A percentile compares a stretch with the other conserved stretches of the same genome.
Evolutionary conservation across 2,888 invertebrate genomes (phyloP).

Genomic region (Hoplodrina blanda): DNA sequence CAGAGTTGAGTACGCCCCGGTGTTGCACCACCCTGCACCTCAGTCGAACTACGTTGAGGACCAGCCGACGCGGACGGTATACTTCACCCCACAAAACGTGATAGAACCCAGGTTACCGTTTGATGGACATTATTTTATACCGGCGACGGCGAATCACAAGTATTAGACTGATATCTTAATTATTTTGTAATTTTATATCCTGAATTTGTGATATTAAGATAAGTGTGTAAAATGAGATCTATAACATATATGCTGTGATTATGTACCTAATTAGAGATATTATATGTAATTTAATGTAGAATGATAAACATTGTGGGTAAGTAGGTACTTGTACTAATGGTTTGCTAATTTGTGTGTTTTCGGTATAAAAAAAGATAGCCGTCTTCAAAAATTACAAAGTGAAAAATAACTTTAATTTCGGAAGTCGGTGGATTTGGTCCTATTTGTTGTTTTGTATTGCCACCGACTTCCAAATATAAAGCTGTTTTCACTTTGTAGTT

Average conservation of each 20-base stretch:
- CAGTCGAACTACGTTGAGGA: conserved; percentile 51
- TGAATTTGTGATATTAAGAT: conserved; percentile 62
- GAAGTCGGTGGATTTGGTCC: too few relatives aligned
- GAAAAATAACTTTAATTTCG: too few relatives aligned
- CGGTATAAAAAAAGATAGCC: background rate
- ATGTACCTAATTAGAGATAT: conserved; percentile 46
- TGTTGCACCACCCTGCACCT: conserved; percentile 48
- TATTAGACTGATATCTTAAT: conserved; percentile 34
- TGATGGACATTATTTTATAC: conserved; percentile 79
- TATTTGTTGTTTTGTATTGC: too few relatives aligned
- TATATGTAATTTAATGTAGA: background rate
- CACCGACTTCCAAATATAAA: too few relatives aligned
- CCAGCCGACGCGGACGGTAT: conserved; percentile 53
- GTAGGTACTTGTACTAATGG: conserved; percentile 8
- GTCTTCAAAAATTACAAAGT: too few relatives aligned
- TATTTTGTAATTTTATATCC: conserved; percentile 17
- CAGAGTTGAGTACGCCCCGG: conserved; percentile 55
- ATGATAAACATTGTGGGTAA: conserved; percentile 11
- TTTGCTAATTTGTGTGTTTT: conserved; percentile 13
- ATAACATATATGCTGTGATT: conserved; percentile 53
- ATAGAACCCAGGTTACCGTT: conserved; percentile 62
- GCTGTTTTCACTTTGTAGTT: too few relatives aligned
- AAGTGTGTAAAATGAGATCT: conserved; percentile 39
- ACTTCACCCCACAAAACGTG: conserved; percentile 78
- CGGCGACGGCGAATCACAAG: conserved; percentile 62